Percentiles rank a stretch among this genome's conserved stretches.
Evolutionary conservation across 2,797 vertebrate species (phyloP).

Genomic region (Acanthurus lineatus): DNA sequence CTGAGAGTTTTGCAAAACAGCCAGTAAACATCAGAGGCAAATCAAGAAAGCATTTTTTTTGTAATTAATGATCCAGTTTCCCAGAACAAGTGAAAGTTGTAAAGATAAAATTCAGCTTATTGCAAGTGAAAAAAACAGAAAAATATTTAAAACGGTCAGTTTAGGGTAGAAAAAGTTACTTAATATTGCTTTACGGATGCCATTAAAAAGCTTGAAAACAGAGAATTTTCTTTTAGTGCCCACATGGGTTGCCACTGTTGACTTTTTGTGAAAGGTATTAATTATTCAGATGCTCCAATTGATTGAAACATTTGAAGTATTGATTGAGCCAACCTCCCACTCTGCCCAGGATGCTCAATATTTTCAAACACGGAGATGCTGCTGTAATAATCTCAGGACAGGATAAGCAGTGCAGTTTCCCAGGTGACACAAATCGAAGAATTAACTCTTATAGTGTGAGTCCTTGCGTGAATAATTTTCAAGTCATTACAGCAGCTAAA

Average conservation of each 20-base stretch:
- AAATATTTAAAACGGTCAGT: too few species aligned
- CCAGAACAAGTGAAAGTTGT: too few species aligned
- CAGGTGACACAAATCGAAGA: constrained; percentile 18
- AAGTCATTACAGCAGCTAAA: constrained; percentile 39
- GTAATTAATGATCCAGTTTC: too few species aligned
- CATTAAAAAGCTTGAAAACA: neutral
- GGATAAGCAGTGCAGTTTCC: constrained; percentile 15
- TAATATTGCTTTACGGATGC: neutral
- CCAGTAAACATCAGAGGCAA: too few species aligned
- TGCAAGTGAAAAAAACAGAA: too few species aligned
- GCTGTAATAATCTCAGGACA: constrained; percentile 21
- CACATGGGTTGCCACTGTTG: constrained; percentile 6
- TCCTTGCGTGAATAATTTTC: constrained; percentile 31
- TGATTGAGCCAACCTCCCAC: constrained; percentile 14
- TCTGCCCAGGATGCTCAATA: constrained; percentile 22
- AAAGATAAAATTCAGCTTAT: too few species aligned
- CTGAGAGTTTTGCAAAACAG: too few species aligned
- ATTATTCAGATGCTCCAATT: constrained; percentile 38
- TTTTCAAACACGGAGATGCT: constrained; percentile 26
- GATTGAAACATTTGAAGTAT: constrained; percentile 41
- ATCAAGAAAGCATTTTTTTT: too few species aligned
- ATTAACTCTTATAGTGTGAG: constrained; percentile 29
- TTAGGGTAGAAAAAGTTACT: neutral
- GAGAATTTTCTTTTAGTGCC: neutral
- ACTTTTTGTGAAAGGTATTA: constrained; percentile 25